Evolutionary conservation across 2,888 invertebrate species (phyloP), one percentile per base, ranked within the genome.

Genomic region (Drosophila atroscutellata): DNA sequence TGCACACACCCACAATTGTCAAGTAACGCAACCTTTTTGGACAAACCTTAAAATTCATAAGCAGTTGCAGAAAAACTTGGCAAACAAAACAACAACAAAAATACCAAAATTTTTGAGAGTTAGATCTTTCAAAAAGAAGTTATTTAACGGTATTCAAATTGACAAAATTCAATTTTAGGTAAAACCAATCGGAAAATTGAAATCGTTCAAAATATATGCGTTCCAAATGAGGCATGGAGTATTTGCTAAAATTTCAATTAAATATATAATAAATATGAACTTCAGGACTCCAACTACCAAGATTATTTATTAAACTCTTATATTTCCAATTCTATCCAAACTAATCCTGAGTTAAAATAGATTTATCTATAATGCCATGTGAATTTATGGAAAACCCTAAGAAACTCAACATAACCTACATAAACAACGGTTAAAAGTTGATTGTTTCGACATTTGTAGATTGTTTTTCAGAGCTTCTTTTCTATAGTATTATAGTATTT

Each of bases 31-130:
- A 67, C 61, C 67, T 78, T 77, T 45, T 73, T 58, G 79, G 60
- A 34, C 77, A 70, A 77, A 47, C 77, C 77, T 58, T 78, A 51
- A 67, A 73, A 65, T 62, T 47, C 13, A 51, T 36, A 52, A 61
- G 24, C 13, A 30, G 42, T 36, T 9, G 56, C 45, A 11, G 39
- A 30, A 60, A 66, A 37, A 37, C 51, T 39, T 62, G 24, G 36
- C 20, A 7, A 56, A 52, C 36, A 37, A 37, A 18, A 11, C 11
- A 11, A 42, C 1, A 15, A 45, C 11, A 24, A 45, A 49, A 8
- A 37, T 37, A 7, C 8, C 8, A 37, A 1, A 1, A 45, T 11
- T 37, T n/a, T 18, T 37, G 0, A n/a, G 9, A 39, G n/a, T 11
- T n/a, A n/a, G 39, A 20, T 42, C 39, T n/a, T 39, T 7, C 7